These are phyloP conservation scores for Cosmopolites sordidus DNA, from an alignment of 2,888 invertebrate genomes.

Conservation along the genomic window DNA sequence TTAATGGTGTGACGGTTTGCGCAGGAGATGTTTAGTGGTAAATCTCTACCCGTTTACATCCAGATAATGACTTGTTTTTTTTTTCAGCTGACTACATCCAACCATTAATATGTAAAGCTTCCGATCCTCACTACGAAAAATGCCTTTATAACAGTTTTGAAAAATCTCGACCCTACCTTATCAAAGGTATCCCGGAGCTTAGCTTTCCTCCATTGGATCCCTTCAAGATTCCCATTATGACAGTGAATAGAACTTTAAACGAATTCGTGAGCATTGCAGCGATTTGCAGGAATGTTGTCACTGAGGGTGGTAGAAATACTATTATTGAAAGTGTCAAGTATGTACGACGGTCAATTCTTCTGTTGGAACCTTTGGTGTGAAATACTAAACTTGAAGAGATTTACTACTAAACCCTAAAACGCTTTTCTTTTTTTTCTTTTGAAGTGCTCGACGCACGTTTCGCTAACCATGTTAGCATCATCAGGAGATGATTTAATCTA, in stretches of 20 bases:
- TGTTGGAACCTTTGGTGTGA: too few relatives aligned
- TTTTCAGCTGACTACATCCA: constrained; percentile 61
- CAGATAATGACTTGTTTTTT: too few relatives aligned
- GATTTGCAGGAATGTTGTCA: constrained; percentile 59
- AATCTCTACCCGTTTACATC: too few relatives aligned
- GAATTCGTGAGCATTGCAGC: constrained; percentile 68
- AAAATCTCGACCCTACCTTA: constrained; percentile 54
- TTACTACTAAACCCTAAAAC: too few relatives aligned
- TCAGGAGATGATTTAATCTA: too few relatives aligned
- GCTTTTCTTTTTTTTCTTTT: too few relatives aligned
- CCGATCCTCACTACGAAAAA: constrained; percentile 57
- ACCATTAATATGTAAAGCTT: constrained; percentile 58
- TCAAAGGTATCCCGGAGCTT: constrained; percentile 63
- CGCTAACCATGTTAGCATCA: too few relatives aligned
- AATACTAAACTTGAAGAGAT: too few relatives aligned
- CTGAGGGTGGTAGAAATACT: constrained; percentile 61
- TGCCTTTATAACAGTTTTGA: constrained; percentile 62
- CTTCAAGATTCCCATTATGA: constrained; percentile 61
- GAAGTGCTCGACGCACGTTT: too few relatives aligned
- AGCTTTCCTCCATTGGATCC: constrained; percentile 69
- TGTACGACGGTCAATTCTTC: constrained; percentile 43
- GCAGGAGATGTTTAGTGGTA: too few relatives aligned
- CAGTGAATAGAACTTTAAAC: constrained; percentile 61
- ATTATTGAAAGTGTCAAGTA: constrained; percentile 63
- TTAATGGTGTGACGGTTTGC: too few relatives aligned